Base-by-base conservation (phyloP, 2,888 invertebrate species). In the Eledona agricola region DNA sequence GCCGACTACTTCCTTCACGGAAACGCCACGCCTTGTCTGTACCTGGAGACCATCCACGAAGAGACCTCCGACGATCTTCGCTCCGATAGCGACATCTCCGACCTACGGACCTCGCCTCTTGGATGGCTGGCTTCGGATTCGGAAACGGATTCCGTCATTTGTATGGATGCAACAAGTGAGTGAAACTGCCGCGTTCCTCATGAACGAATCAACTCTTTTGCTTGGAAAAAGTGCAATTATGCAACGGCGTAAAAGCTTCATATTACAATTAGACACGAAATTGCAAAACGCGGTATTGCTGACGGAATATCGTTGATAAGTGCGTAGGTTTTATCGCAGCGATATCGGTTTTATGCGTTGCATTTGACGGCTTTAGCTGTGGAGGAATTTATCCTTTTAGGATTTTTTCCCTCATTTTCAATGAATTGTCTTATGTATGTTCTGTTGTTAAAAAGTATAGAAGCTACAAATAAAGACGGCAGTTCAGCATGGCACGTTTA, bases 31-130 rank as follows among this genome's bases (percentile, higher is more conserved):
- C 83, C 84, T 64, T 81, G 80, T 63, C 81, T 86, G 71, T 88
- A 87, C 75, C 81, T 92, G 78, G 92, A 93, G 77, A 92, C 93
- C 13, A 93, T 93, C 73, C 83, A 90, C 69, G 93, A 93, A 77
- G 93, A 93, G 77, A 92, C 92, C 9, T 90, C 90, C 63, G 92
- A 93, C 78, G 92, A 93, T 71, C 78, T 89, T 62, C 83, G 86
- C 57, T 88, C 87, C 54, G 89, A 89, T 71, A 84, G 86, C 53
- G 86, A 86, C 54, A 82, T 83, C 25, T 80, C 81, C 9, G 74
- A 72, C 47, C 67, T 72, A 2, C 57, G 72, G 43, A 60, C 57
- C 38, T 78, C 74, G 57, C 78, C 70, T 45, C 73, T 72, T 6
- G 79, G 79, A 12, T 80, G 80, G 80, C 67, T 78, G 19, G 79